Evolutionary conservation across 1,140 invertebrate species (phyloP).

Genomic region (Parasteatoda tepidariorum): DNA sequence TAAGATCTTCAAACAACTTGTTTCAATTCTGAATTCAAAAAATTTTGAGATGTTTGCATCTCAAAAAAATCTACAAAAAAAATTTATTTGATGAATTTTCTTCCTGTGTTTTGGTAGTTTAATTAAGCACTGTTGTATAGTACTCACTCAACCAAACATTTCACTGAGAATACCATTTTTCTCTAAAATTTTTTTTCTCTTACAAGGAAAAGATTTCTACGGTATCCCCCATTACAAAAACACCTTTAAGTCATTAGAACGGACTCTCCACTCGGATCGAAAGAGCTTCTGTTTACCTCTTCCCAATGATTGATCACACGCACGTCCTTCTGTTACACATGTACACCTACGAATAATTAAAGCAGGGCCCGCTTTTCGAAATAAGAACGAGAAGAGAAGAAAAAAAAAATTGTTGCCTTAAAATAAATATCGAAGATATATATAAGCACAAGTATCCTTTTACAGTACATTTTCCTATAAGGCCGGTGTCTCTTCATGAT

Average conservation of each 20-base stretch:
- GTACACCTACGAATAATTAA: constrained; percentile 56
- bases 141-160: no score
- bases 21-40: no score
- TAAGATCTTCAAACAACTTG: no score
- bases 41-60: no score
- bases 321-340: constrained; percentile 41
- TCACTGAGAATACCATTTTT: no score
- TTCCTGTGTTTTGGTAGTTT: no score
- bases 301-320: constrained; percentile 48
- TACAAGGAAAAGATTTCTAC: no score
- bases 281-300: constrained; percentile 41
- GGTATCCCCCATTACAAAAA: background rate
- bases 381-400: background rate
- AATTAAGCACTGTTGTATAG: no score
- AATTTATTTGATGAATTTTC: no score
- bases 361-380: constrained; percentile 3
- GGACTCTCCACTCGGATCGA: background rate
- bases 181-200: no score
- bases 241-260: constrained; percentile 34
- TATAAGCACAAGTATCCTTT: constrained; percentile 37
- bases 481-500: constrained; percentile 34
- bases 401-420: background rate
- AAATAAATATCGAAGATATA: constrained; percentile 51
- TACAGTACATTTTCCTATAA: constrained; percentile 52
- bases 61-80: no score